Evolutionary conservation across 2,888 invertebrate species (phyloP).

Genomic region (Orthonychiurus folsomi): DNA sequence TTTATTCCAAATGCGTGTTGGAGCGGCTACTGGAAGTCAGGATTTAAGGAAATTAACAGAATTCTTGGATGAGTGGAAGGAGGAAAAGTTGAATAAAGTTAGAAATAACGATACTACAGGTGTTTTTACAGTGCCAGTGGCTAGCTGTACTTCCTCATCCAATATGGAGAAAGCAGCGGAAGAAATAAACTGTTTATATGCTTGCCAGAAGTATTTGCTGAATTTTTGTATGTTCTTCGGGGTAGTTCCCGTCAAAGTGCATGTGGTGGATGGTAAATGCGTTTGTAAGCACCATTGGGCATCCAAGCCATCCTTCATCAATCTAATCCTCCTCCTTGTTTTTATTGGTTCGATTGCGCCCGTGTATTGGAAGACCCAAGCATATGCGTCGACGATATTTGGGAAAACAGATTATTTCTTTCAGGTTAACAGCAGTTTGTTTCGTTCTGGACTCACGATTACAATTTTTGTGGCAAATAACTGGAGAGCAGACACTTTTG

Average conservation of each 20-base stretch:
- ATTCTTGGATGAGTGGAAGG: too few relatives aligned
- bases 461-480: neutral
- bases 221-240: neutral
- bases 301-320: neutral
- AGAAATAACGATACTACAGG: too few relatives aligned
- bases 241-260: neutral
- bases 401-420: neutral
- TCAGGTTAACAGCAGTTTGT: neutral
- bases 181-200: neutral
- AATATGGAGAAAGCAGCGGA: neutral
- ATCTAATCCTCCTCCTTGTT: neutral
- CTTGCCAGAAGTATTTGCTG: neutral
- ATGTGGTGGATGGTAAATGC: neutral
- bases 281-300: neutral
- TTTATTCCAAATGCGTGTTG: too few relatives aligned
- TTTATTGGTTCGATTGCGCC: neutral
- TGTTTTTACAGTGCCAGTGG: too few relatives aligned
- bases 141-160: too few relatives aligned
- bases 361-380: neutral
- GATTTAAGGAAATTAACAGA: too few relatives aligned
- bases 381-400: neutral
- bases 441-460: neutral
- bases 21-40: too few relatives aligned
- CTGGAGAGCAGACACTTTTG: neutral
- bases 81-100: too few relatives aligned